A percentile compares a stretch with the other conserved stretches of the same genome.
Conservation (phyloP, 2,113 vertebrate species). For the Elephas maximus region DNA sequence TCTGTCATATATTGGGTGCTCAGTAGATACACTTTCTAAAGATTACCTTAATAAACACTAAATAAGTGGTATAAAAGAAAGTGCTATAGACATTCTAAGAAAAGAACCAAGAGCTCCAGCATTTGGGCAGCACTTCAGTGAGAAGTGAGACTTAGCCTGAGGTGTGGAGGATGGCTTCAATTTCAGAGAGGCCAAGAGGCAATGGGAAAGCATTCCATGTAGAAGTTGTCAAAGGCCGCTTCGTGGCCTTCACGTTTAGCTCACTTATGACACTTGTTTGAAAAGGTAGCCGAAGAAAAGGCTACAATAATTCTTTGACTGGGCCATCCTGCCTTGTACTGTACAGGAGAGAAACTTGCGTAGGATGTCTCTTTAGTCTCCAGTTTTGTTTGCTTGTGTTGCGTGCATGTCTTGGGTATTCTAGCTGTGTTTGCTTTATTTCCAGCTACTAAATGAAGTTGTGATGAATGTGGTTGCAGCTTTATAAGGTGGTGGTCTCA, state of each 20-base stretch:
- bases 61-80: neutral
- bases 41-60: neutral
- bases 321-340: neutral
- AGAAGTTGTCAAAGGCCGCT: neutral
- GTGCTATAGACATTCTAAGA: neutral
- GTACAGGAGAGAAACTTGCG: neutral
- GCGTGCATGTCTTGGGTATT: constrained; percentile 1
- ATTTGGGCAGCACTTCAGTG: neutral
- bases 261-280: neutral
- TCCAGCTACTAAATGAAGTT: constrained; percentile 17
- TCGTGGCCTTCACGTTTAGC: neutral
- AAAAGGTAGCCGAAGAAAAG: neutral
- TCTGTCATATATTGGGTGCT: neutral
- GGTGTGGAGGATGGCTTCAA: neutral
- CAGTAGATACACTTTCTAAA: neutral
- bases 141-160: neutral
- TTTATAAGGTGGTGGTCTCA: neutral
- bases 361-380: neutral
- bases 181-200: neutral
- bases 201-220: neutral
- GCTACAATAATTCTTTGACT: neutral
- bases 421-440: neutral
- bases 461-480: neutral
- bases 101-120: constrained; percentile 19
- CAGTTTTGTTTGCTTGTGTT: constrained; percentile 1